Percentiles rank a stretch among this genome's conserved stretches.
phyloP scores from a whole-genome alignment of 2,113 vertebrate species.

The Blennius ocellaris region DNA sequence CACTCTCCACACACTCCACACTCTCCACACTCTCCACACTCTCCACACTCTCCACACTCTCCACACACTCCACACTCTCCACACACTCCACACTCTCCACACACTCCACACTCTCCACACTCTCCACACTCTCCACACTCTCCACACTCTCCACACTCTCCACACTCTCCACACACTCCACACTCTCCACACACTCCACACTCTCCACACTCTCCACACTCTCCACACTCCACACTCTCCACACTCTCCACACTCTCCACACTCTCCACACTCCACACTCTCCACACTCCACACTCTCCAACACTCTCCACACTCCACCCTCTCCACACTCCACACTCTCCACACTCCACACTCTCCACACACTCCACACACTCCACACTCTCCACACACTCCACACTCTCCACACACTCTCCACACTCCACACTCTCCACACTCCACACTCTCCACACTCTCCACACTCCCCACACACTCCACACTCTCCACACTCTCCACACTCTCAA shows the following conservation, averaged over 20 bases:
- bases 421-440: background rate
- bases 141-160: no score
- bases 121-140: background rate
- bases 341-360: no score
- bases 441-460: no score
- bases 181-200: background rate
- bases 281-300: background rate
- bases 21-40: background rate
- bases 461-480: background rate
- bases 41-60: no score
- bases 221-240: background rate
- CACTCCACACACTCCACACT: background rate
- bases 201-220: background rate
- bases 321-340: no score
- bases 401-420: background rate
- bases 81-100: background rate
- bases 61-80: background rate
- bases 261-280: background rate
- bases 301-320: background rate
- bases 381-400: background rate
- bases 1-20: background rate
- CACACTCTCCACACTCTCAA: background rate
- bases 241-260: background rate
- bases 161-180: background rate
- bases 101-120: background rate